Evolutionary conservation across 1,140 invertebrate species (phyloP).

Genomic region (Holotrichia oblita): DNA sequence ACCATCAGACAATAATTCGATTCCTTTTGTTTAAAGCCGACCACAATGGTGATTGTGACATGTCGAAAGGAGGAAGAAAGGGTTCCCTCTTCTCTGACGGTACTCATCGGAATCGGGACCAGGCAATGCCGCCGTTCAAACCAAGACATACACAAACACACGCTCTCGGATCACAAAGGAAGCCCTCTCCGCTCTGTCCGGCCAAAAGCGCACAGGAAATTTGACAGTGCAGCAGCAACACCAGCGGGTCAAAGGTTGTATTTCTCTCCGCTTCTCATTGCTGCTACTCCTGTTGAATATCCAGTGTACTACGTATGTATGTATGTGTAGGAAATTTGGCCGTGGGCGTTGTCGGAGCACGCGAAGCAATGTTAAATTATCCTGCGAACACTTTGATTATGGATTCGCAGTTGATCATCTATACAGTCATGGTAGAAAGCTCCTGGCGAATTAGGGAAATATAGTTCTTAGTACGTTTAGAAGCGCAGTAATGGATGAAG

Average conservation of each 20-base stretch:
- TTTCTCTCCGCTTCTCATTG: not conserved
- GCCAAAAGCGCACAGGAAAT: slow-evolving; percentile 5
- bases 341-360: not conserved
- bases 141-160: too few relatives aligned
- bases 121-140: not conserved
- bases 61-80: slow-evolving; percentile 6
- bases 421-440: too few relatives aligned
- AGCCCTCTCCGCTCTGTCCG: not conserved
- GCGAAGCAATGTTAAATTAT: slow-evolving; percentile 8
- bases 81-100: not conserved
- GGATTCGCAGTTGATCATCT: slow-evolving; percentile 1
- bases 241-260: not conserved
- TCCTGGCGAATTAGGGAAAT: too few relatives aligned
- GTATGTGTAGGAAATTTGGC: not conserved
- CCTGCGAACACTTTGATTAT: not conserved
- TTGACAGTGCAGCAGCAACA: slow-evolving; percentile 3
- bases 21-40: slow-evolving; percentile 12
- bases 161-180: slow-evolving; percentile 11
- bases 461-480: too few relatives aligned
- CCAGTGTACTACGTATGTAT: not conserved
- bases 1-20: slow-evolving; percentile 12
- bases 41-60: slow-evolving; percentile 6
- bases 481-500: too few relatives aligned
- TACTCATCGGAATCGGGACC: not conserved
- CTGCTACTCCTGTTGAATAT: not conserved